Evolutionary conservation across 2,797 vertebrate genomes (phyloP), one percentile per base, ranked within the genome.

Genomic region (Myotis myotis): DNA sequence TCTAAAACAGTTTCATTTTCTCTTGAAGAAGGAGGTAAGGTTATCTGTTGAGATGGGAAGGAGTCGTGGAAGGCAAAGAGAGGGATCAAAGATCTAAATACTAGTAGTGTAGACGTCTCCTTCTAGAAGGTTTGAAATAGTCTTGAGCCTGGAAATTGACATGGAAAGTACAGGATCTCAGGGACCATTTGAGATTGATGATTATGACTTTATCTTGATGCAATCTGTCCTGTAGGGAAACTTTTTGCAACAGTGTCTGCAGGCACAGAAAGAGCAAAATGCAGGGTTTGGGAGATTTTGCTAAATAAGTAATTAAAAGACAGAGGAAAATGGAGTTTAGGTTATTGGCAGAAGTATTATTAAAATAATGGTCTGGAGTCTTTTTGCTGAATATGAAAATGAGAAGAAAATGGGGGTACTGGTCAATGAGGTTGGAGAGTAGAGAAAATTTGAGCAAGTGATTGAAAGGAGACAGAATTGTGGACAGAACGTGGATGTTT

Each of bases 261-360:
- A 84, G 66, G 38, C 60, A 75, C 30, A 85, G 79, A 86, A 41
- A 95, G 94, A 96, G 47, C 36, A 75, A 33, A 91, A 90, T 84
- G 51, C 66, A 64, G 41, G 4, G 8, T 88, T 84, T 51, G 38
- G 28, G 22, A 44, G 17, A 81, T 28, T 71, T 75, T 62, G 22
- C 36, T 68, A 92, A 66, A 36, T 44, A 28, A 95, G 17, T 60
- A 87, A 78, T 76, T 36, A 87, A 87, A 95, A 72, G 47, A 60
- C 38, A 87, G 38, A 71, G 25, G 19, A 15, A 16, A 41, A 80
- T 22, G 30, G 36, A 74, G 12, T 78, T 95, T 74, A 79, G 30
- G 41, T 93, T 93, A 91, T 64, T 92, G 60, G 66, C 36, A 76
- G 8, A 47, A 84, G 41, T 80, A 8, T 92, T 87, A 55, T 81